These are phyloP conservation scores for Actenoides lindsayi DNA, from an alignment of 2,113 vertebrate species.

Conservation along the genomic window DNA sequence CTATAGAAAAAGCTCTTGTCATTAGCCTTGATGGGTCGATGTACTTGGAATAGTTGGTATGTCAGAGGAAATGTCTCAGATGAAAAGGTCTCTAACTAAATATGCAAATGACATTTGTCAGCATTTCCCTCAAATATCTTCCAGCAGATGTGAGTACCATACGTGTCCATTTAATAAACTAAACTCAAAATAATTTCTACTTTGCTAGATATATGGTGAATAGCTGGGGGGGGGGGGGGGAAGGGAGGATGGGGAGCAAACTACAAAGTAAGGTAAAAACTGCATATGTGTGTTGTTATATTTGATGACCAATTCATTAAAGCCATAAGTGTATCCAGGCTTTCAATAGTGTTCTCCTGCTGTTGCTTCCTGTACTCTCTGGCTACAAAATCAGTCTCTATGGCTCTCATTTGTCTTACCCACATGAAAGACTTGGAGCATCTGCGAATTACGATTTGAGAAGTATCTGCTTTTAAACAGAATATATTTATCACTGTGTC, in stretches of 20 bases:
- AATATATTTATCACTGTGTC: slow-evolving; percentile 71
- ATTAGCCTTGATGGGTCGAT: background rate
- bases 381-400: slow-evolving; percentile 70
- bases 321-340: slow-evolving; percentile 67
- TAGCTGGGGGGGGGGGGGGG: background rate
- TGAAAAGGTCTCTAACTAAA: slow-evolving; percentile 20
- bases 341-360: slow-evolving; percentile 69
- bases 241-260: background rate
- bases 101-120: slow-evolving; percentile 54
- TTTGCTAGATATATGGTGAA: slow-evolving; percentile 40
- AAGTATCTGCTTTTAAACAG: slow-evolving; percentile 77
- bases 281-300: slow-evolving; percentile 61
- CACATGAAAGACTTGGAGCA: slow-evolving; percentile 78
- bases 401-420: slow-evolving; percentile 76
- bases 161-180: slow-evolving; percentile 51
- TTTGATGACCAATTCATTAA: slow-evolving; percentile 56
- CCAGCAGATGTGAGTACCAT: slow-evolving; percentile 54
- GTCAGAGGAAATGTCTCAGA: slow-evolving; percentile 16
- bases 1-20: background rate
- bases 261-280: slow-evolving; percentile 69
- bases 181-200: slow-evolving; percentile 56
- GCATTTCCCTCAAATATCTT: background rate
- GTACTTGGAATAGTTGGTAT: background rate
- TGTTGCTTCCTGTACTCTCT: slow-evolving; percentile 73
- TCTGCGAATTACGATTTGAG: slow-evolving; percentile 81